A percentile compares a stretch with the other conserved stretches of the same genome.
phyloP scores from a whole-genome alignment of 2,797 vertebrate genomes.

The Phrynocephalus forsythii region DNA sequence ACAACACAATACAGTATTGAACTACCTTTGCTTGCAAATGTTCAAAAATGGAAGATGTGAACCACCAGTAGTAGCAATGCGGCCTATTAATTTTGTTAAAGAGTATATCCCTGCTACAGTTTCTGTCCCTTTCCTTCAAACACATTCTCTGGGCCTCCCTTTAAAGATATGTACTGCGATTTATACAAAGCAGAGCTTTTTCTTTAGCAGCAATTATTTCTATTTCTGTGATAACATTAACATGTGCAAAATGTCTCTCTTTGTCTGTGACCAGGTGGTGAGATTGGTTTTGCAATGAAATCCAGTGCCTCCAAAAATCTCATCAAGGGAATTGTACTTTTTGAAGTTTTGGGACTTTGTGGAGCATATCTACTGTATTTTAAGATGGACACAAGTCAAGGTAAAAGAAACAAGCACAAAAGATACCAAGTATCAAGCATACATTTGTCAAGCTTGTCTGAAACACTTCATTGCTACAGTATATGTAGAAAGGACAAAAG shows the following conservation, averaged over 20 bases:
- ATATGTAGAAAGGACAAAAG: not conserved
- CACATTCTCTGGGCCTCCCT: not conserved
- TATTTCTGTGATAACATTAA: not conserved
- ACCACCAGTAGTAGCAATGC: not conserved
- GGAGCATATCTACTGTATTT: slow-evolving; percentile 22
- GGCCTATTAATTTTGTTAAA: not conserved
- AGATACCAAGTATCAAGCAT: no score
- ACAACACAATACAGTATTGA: not conserved
- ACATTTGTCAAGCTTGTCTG: no score
- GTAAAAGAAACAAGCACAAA: not conserved
- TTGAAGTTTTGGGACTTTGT: slow-evolving; percentile 18
- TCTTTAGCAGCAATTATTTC: not conserved
- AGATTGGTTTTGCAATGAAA: slow-evolving; percentile 1
- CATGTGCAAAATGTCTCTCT: not conserved
- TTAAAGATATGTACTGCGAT: not conserved
- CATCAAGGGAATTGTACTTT: slow-evolving; percentile 21
- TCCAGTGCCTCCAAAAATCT: not conserved
- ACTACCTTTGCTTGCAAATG: not conserved
- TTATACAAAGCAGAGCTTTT: not conserved
- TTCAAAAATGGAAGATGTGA: not conserved
- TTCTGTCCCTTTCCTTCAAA: not conserved
- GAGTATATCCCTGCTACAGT: not conserved
- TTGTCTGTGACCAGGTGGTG: not conserved
- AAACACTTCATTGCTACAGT: not conserved
- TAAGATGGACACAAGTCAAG: slow-evolving; percentile 39